A percentile compares a stretch with the other conserved stretches of the same genome.
These are phyloP conservation scores for Tiphia femorata DNA, from an alignment of 2,888 invertebrate species.

Conservation along the genomic window DNA sequence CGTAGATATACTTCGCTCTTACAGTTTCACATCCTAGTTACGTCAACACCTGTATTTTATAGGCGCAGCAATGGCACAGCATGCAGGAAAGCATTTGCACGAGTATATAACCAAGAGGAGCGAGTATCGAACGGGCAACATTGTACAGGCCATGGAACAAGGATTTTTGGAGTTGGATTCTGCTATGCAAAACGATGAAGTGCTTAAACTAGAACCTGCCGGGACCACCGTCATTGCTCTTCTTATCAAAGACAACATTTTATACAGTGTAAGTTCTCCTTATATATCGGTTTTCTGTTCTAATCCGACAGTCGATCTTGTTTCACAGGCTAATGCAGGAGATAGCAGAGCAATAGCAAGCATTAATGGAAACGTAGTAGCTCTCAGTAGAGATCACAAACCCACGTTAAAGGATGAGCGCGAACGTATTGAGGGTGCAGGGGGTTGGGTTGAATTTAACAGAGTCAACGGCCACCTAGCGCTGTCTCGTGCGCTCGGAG, in stretches of 20 bases:
- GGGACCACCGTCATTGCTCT: conserved; percentile 94
- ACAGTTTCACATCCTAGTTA: too few relatives aligned
- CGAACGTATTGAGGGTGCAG: conserved; percentile 91
- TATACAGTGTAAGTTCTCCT: conserved; percentile 81
- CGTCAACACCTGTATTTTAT: conserved; percentile 31
- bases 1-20: neutral
- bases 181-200: conserved; percentile 91
- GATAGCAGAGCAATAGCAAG: conserved; percentile 96
- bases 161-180: conserved; percentile 94
- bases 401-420: conserved; percentile 91
- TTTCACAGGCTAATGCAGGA: conserved; percentile 89
- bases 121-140: conserved; percentile 86
- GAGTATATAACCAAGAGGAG: conserved; percentile 87
- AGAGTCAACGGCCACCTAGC: conserved; percentile 99
- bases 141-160: conserved; percentile 86
- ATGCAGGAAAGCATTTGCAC: conserved; percentile 95
- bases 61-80: conserved; percentile 92
- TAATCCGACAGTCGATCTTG: neutral
- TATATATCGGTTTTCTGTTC: neutral
- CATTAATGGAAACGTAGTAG: conserved; percentile 80
- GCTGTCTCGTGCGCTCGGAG: conserved; percentile 94
- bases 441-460: conserved; percentile 97
- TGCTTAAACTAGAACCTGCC: conserved; percentile 91
- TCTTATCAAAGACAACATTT: conserved; percentile 83
- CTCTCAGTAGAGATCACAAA: conserved; percentile 92